Base-by-base conservation (phyloP, 2,797 vertebrate genomes). In the Pachyuromys duprasi region DNA sequence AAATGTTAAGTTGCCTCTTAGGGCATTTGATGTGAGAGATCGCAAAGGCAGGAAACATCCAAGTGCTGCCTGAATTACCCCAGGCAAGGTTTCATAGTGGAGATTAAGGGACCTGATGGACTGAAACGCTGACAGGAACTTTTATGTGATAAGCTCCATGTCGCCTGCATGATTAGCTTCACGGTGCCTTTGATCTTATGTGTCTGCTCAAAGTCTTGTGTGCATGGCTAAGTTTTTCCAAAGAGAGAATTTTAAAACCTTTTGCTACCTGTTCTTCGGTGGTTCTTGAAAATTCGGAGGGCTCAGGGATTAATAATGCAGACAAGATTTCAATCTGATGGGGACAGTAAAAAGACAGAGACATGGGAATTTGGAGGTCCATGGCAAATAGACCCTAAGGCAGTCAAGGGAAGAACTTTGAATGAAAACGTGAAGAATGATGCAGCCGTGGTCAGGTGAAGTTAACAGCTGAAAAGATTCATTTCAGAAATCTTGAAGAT, bases 121-220 rank as follows among this genome's bases (percentile, higher is more conserved):
- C 1, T 24, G 39, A 62, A 33, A 3, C 20, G 0, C 28, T 0
- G 3, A 83, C 49, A 24, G 39, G 67, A 63, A 15, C n/a, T 22
- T 57, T 17, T 22, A 33, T 26, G 15, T 42, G 18, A 49, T 20
- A 9, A 63, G 39, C 53, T 39, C 75, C 33, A 7, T 4, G 2
- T 20, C 33, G 5, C 4, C 45, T 89, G 20, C 70, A 13, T 55
- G 62, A 26, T 57, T 65, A 57, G 53, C 24, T 28, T 62, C n/a
- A 14, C 14, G 5, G 18, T 2, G 24, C 22, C 89, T 18, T 17
- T 78, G 62, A 62, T 69, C 45, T 39, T 24, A 0, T 4, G 6
- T 53, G 28, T 39, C 39, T 42, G 36, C 63, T 79, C 28, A 45
- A 18, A 49, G 4, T 55, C 53, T 53, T 57, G n/a, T 31, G 4